Evolutionary conservation across 2,797 vertebrate genomes (phyloP), one percentile per base, ranked within the genome.

Genomic region (Epinephelus malabaricus): DNA sequence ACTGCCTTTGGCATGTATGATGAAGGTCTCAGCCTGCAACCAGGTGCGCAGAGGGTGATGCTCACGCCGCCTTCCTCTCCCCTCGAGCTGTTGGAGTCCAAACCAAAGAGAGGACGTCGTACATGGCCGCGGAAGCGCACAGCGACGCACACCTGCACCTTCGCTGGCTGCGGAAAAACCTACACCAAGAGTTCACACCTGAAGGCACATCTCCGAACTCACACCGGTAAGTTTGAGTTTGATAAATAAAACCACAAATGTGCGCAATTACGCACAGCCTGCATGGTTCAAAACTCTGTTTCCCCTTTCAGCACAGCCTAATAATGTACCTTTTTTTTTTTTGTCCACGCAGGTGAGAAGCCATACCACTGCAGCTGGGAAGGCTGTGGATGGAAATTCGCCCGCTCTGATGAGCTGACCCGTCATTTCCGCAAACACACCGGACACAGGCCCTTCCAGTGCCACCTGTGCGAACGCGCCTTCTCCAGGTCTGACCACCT

Each of bases 381-480:
- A 49, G 98, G 98, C 79, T 99, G 98, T 53, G 98, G 98, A n/a
- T 99, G 98, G 98, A 99, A 99, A 89, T 99, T 99, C 21, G 98
- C 98, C 3, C 97, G 98, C 34, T 99, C 98, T 0, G 98, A 99
- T 1, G 98, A 99, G 62, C 95, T 99, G 70, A 99, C 98, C 6
- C 98, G 98, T n/a, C 98, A 99, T 81, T 99, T 98, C 90, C 97
- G 98, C 79, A 99, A 99, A 86, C 98, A 99, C 95, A 99, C 98
- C 0, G 98, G 98, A 1, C 98, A 99, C 94, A 95, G 98, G 79
- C 98, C 98, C 3, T 99, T 99, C 95, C 98, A 99, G 96, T 99
- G 98, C 92, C 98, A 99, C 91, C 95, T 99, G 67, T 99, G 98
- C 18, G 98, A 99, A 90, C 95, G 98, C 0, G 98, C 98, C 4